Evolutionary conservation across 2,888 invertebrate genomes (phyloP), one percentile per base, ranked within the genome.

Genomic region (Cheilosia soror): DNA sequence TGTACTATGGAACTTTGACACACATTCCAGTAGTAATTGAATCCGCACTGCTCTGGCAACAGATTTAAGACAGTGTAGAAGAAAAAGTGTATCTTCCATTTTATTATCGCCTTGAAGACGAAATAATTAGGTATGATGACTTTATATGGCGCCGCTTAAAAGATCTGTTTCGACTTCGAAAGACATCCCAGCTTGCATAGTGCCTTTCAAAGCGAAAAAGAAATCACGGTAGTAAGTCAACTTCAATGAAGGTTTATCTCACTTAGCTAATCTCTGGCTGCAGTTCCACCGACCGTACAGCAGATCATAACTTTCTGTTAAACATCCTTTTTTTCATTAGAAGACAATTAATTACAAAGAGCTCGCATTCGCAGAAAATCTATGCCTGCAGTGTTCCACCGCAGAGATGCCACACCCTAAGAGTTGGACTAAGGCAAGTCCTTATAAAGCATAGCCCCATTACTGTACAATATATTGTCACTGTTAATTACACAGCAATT

Each of bases 401-500:
- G 37, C 29, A n/a, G n/a, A 13, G 25, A 69, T 37, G 37, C 62
- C 69, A 78, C 77, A 55, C 77, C 77, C 69, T 13, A 55, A 44
- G 53, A 69, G 55, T 69, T 15, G 31, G 13, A 4, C 27, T 29
- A 13, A 15, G 20, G 5, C 25, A 7, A 65, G 42, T 68, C 65
- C 65, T 71, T 76, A 25, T 57, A 81, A 57, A 42, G 55, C 58
- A 13, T 40, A 31, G 62, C 47, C 75, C 68, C 47, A 55, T 76
- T 62, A 65, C 65, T 60, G 69, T 69, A 47, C 71, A 49, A 51
- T 66, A 76, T 66, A 81, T 85, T 85, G 85, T 85, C 85, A 81
- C 55, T 77, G 69, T 77, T 85, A 85, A 85, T 81, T 68, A 58
- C 72, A 40, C 57, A 40, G 72, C 77, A 85, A 85, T 85, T 85